A percentile compares a stretch with the other conserved stretches of the same genome.
These are phyloP conservation scores for Phallusia fumigata DNA, from an alignment of 23 tunicate species.

Conservation along the genomic window DNA sequence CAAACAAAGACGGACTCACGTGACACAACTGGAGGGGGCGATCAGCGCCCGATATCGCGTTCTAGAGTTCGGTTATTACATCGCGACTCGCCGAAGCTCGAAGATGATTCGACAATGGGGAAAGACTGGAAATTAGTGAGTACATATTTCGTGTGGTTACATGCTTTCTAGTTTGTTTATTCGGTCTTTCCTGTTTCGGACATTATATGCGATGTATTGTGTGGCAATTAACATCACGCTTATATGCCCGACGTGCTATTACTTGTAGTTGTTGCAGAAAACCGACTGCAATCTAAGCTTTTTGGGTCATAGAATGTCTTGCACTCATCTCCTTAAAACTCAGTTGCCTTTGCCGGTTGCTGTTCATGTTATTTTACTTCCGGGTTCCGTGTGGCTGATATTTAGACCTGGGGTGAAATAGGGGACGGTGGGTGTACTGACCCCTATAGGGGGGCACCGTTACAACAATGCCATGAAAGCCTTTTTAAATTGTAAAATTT, in stretches of 20 bases:
- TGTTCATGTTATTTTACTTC: neutral
- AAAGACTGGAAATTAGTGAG: neutral
- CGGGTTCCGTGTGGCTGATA: neutral
- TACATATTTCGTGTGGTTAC: neutral
- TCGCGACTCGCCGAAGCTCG: neutral
- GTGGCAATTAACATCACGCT: no score
- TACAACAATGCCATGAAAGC: no score
- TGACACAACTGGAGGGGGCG: neutral
- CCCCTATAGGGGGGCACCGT: neutral
- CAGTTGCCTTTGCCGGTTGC: no score
- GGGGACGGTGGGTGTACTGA: neutral
- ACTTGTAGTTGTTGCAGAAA: no score
- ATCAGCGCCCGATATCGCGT: neutral
- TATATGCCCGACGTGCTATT: no score
- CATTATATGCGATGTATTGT: neutral
- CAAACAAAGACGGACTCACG: neutral
- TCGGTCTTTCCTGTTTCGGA: neutral
- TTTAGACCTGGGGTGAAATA: neutral
- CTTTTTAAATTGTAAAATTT: no score
- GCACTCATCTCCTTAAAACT: no score
- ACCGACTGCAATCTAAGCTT: no score
- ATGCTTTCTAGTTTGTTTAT: neutral
- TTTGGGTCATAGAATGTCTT: no score
- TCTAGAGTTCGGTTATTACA: neutral
- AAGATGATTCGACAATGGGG: conserved; percentile 8